Percentiles rank a stretch among this genome's conserved stretches.
These are phyloP conservation scores for Rhagoletis pomonella DNA, from an alignment of 1,140 invertebrate genomes.

Conservation along the genomic window DNA sequence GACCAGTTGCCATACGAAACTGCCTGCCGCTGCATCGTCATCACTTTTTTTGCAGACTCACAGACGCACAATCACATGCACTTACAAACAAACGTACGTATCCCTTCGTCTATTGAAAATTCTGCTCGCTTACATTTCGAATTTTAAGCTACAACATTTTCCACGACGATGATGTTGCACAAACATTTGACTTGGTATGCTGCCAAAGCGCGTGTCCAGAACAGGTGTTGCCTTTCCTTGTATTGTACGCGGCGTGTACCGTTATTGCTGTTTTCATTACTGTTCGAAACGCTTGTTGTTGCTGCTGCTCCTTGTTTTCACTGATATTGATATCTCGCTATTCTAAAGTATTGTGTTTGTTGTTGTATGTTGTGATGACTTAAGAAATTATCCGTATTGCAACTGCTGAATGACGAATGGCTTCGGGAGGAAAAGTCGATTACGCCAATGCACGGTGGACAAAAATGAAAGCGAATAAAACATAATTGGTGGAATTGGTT, in stretches of 20 bases:
- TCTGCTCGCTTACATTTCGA: slow-evolving; percentile 29
- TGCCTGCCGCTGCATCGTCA: background rate
- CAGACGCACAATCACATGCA: background rate
- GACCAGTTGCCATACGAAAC: slow-evolving; percentile 46
- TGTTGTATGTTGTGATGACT: slow-evolving; percentile 44
- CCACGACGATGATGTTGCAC: slow-evolving; percentile 35
- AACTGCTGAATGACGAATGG: slow-evolving; percentile 39
- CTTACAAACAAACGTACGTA: background rate
- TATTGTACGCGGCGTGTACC: slow-evolving; percentile 15
- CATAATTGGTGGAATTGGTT: too few species aligned
- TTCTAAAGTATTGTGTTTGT: background rate
- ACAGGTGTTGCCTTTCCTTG: slow-evolving; percentile 42
- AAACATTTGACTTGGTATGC: slow-evolving; percentile 54
- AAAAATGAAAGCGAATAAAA: background rate
- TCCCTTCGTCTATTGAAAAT: slow-evolving; percentile 11
- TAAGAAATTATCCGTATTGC: slow-evolving; percentile 52
- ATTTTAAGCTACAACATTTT: slow-evolving; percentile 26
- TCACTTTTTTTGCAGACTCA: slow-evolving; percentile 15
- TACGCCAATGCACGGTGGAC: background rate
- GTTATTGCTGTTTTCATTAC: slow-evolving; percentile 49
- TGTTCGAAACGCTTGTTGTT: background rate
- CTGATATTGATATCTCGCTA: slow-evolving; percentile 30
- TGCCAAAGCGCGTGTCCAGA: slow-evolving; percentile 50
- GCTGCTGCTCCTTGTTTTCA: background rate
- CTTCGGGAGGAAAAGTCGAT: background rate